These are phyloP conservation scores for Penaeus indicus DNA, from an alignment of 1,140 invertebrate genomes.

Conservation along the genomic window DNA sequence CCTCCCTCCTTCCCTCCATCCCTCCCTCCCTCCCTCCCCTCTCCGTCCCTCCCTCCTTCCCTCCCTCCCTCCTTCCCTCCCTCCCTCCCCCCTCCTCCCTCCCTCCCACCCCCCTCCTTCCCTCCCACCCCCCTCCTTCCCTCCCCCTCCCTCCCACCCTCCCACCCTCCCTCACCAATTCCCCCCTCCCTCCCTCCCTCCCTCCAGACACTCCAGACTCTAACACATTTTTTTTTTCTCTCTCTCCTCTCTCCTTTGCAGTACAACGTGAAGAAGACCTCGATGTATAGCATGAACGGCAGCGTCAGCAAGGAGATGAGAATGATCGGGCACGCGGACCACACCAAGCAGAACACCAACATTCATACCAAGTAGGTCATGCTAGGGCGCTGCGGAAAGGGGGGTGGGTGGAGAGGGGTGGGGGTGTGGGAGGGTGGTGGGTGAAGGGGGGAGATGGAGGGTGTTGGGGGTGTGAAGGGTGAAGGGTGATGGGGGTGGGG, in stretches of 20 bases:
- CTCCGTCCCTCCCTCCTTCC: no score
- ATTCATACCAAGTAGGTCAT: conserved; percentile 69
- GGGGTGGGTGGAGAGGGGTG: neutral
- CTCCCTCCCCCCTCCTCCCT: no score
- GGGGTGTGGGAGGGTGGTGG: no score
- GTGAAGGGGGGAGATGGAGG: no score
- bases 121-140: no score
- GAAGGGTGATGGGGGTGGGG: no score
- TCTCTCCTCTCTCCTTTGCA: conserved; percentile 29
- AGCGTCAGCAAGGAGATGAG: conserved; percentile 88
- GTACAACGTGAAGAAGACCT: conserved; percentile 67
- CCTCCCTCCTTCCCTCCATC: neutral
- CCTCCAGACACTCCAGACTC: neutral
- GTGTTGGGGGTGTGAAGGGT: no score
- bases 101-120: no score
- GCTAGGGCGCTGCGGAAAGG: neutral
- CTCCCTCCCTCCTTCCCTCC: no score
- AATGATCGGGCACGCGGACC: conserved; percentile 89
- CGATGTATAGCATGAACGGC: conserved; percentile 74
- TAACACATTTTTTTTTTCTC: neutral
- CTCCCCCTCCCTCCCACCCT: neutral
- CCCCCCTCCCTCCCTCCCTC: neutral
- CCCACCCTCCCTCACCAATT: neutral
- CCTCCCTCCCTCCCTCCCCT: neutral
- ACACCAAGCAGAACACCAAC: conserved; percentile 69